Evolutionary conservation across 2,797 vertebrate genomes (phyloP).

Genomic region (Enteromius trimaculatus): DNA sequence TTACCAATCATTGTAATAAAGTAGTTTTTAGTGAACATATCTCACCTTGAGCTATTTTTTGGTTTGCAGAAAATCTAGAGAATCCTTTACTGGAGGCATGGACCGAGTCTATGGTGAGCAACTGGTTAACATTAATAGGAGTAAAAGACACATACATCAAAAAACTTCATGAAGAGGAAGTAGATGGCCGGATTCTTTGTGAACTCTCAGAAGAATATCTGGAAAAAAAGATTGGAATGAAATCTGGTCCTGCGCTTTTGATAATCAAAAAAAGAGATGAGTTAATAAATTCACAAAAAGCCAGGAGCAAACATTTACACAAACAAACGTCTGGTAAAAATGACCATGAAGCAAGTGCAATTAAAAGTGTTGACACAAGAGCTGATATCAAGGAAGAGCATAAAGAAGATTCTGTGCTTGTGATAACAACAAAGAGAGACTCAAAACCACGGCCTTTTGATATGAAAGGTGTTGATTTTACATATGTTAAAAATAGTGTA

Average conservation of each 20-base stretch:
- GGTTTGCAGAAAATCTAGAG: slow-evolving; percentile 50
- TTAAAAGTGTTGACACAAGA: neutral
- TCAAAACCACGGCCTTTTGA: slow-evolving; percentile 77
- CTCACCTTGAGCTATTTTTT: neutral
- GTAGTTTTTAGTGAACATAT: neutral
- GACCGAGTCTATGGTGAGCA: slow-evolving; percentile 78
- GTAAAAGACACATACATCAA: slow-evolving; percentile 76
- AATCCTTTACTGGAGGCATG: slow-evolving; percentile 69
- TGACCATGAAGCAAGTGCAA: slow-evolving; percentile 23
- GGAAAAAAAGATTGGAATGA: slow-evolving; percentile 75
- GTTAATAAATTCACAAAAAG: slow-evolving; percentile 63
- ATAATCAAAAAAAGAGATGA: slow-evolving; percentile 77
- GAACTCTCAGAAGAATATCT: slow-evolving; percentile 74
- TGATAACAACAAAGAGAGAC: slow-evolving; percentile 64
- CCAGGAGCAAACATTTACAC: neutral
- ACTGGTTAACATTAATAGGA: slow-evolving; percentile 77
- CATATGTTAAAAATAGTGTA: slow-evolving; percentile 79
- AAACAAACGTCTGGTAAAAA: slow-evolving; percentile 1
- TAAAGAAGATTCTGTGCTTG: slow-evolving; percentile 17
- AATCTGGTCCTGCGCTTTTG: slow-evolving; percentile 77
- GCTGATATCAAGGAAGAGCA: slow-evolving; percentile 3
- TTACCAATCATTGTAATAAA: neutral
- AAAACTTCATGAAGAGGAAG: slow-evolving; percentile 77
- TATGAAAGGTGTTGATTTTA: slow-evolving; percentile 70
- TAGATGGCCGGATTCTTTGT: slow-evolving; percentile 74